Conservation (phyloP, 2,888 invertebrate species). For the Netelia fuscicornis region DNA sequence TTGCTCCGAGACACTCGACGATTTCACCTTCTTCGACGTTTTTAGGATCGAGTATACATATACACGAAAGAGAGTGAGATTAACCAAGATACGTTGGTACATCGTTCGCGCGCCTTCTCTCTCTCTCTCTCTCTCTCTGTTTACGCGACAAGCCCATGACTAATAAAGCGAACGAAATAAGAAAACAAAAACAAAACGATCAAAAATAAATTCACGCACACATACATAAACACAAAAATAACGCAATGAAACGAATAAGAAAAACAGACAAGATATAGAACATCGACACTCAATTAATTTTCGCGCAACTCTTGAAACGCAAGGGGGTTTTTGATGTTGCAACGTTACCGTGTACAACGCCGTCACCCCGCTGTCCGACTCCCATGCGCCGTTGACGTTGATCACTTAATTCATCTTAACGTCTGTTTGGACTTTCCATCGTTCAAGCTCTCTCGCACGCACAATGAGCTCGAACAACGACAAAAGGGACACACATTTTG, state of each 20-base stretch:
- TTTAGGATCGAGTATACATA: constrained; percentile 25
- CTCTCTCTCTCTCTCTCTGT: neutral
- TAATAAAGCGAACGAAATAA: neutral
- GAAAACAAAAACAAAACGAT: neutral
- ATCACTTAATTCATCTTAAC: constrained; percentile 62
- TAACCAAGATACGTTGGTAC: neutral
- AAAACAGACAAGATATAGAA: constrained; percentile 4
- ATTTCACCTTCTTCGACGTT: constrained; percentile 67
- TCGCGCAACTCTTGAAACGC: constrained; percentile 30
- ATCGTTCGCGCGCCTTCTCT: neutral
- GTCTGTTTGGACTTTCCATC: constrained; percentile 65
- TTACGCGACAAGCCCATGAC: neutral
- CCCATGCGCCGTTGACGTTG: constrained; percentile 55
- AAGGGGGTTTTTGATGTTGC: constrained; percentile 37
- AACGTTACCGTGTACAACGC: constrained; percentile 14
- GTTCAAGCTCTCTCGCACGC: constrained; percentile 2
- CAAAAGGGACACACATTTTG: constrained; percentile 25
- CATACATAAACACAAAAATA: neutral
- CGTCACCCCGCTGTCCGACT: constrained; percentile 33
- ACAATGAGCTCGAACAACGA: constrained; percentile 42
- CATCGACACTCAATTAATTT: constrained; percentile 50
- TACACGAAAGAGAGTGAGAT: constrained; percentile 18
- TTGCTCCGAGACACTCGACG: constrained; percentile 51
- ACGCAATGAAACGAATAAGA: constrained; percentile 13
- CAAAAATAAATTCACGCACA: neutral